Conservation (phyloP, 2,888 invertebrate species). For the Poecilobothrus nobilitatus region DNA sequence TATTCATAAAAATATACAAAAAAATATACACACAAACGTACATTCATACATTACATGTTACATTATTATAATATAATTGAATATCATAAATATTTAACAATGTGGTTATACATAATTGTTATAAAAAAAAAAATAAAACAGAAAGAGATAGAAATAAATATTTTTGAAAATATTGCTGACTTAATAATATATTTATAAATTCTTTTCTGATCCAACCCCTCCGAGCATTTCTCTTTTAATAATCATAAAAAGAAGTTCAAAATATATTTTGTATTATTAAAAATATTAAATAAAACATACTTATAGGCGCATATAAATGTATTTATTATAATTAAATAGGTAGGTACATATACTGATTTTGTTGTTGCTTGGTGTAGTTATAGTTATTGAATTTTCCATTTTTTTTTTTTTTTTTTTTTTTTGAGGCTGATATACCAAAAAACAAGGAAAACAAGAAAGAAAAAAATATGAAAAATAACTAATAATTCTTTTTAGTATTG, state of each 20-base stretch:
- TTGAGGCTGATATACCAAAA: background rate
- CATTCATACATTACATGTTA: background rate
- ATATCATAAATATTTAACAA: slow-evolving; percentile 3
- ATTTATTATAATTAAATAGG: no score
- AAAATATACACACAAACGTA: no score
- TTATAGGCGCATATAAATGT: no score
- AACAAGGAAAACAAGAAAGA: no score
- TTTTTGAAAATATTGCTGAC: background rate
- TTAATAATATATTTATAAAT: background rate
- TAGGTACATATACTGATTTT: no score
- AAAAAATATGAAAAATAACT: background rate
- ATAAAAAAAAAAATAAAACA: background rate
- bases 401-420: background rate
- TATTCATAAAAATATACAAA: background rate
- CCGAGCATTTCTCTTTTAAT: no score
- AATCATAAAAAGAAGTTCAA: no score
- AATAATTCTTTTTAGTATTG: background rate
- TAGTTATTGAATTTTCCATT: background rate
- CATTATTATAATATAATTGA: background rate
- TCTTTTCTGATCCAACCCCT: background rate
- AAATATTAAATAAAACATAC: no score
- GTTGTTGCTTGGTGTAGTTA: no score
- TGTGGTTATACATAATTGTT: background rate
- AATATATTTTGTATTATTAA: no score
- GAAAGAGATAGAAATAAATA: background rate